Conservation (phyloP, 2,888 invertebrate genomes). For the Papilio protenor region DNA sequence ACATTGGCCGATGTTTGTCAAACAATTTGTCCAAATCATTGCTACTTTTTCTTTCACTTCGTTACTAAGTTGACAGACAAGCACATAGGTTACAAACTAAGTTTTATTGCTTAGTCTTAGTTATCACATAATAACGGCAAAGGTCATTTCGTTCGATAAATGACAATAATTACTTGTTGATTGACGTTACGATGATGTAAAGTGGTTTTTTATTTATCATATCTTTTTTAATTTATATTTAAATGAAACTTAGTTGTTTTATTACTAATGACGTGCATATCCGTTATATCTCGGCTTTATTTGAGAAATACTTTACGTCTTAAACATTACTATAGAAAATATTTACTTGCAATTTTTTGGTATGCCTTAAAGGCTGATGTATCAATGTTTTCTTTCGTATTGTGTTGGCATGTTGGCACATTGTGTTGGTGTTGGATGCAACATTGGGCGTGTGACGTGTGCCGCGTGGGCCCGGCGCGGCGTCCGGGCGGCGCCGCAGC, state of each 20-base stretch:
- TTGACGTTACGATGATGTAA: not conserved
- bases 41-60: not conserved
- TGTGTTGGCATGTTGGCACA: conserved; percentile 6
- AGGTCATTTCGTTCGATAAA: not conserved
- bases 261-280: not conserved
- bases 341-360: too few species aligned
- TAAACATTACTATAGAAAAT: too few species aligned
- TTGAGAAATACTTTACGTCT: not conserved
- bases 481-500: conserved; percentile 74
- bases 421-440: conserved; percentile 21
- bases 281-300: not conserved
- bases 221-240: not conserved
- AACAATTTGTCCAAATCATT: not conserved
- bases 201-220: not conserved
- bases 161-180: conserved; percentile 11
- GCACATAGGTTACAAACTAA: not conserved
- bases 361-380: not conserved
- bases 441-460: conserved; percentile 21
- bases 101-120: not conserved
- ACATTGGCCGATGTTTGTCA: conserved; percentile 1
- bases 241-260: not conserved
- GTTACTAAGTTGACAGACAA: not conserved
- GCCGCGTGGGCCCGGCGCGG: conserved; percentile 57
- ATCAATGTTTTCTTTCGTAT: not conserved
- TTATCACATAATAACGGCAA: not conserved